Evolutionary conservation across 2,113 vertebrate species (phyloP), one percentile per base, ranked within the genome.

Genomic region (Connochaetes taurinus): DNA sequence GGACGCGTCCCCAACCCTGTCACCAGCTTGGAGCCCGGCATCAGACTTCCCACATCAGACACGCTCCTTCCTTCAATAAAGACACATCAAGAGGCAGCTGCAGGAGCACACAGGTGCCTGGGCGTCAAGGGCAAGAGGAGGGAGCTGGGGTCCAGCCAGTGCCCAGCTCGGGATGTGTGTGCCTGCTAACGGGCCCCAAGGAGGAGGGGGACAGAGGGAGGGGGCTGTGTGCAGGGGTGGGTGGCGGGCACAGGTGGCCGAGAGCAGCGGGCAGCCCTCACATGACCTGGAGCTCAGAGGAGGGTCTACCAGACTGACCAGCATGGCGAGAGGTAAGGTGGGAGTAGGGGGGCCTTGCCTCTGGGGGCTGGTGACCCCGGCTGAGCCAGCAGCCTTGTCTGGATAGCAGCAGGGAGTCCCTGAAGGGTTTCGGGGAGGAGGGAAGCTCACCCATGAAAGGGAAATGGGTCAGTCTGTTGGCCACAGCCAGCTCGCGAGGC

Each of bases 191-290:
- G 19, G 60, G 71, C 43, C 33, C 58, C 50, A 19, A 74, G 74
- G 21, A 60, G 3, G 16, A 89, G 6, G 40, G 45, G 36, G 21
- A 50, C 67, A 27, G 1, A 31, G 16, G 40, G 5, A 23, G 1
- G 19, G 15, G 17, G 9, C 23, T 21, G 25, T 27, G 23, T 45
- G 31, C 27, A 64, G 15, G 62, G 27, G 62, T 5, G 1, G 64
- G 64, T n/a, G 2, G 27, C 11, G 10, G n/a, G 27, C n/a, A 33
- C 5, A 8, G 12, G 6, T 25, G 25, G 23, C 16, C 2, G 2
- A 71, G 14, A 10, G 25, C 29, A 58, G 43, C 1, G 0, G 45
- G 29, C 76, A 33, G 53, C 47, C 27, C 36, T 50, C 21, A 36
- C 13, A 47, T 1, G 21, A n/a, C 27, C 47, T 10, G 50, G 90